These are phyloP conservation scores for Volucella inanis DNA, from an alignment of 2,888 invertebrate species.

Conservation along the genomic window DNA sequence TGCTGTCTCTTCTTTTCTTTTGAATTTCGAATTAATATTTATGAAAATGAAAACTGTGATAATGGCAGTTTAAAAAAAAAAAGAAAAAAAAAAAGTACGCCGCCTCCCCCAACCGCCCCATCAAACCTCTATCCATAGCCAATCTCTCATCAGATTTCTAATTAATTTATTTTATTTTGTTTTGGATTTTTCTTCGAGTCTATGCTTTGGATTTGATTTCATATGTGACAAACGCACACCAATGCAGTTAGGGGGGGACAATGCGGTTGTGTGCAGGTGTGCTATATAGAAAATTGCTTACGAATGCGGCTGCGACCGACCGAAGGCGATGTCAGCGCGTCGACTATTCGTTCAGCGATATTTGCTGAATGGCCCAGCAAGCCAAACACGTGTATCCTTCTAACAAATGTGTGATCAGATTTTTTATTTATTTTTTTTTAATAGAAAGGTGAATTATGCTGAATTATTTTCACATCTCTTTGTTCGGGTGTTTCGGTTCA, in stretches of 20 bases:
- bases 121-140: no score
- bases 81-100: no score
- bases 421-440: slow-evolving; percentile 15
- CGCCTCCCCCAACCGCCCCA: no score
- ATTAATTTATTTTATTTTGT: slow-evolving; percentile 70
- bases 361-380: slow-evolving; percentile 48
- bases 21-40: slow-evolving; percentile 63
- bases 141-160: slow-evolving; percentile 42
- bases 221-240: slow-evolving; percentile 31
- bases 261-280: not conserved
- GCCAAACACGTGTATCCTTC: slow-evolving; percentile 62
- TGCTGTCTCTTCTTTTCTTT: slow-evolving; percentile 25
- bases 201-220: slow-evolving; percentile 43
- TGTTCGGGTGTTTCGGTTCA: slow-evolving; percentile 46
- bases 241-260: not conserved
- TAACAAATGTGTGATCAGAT: slow-evolving; percentile 46
- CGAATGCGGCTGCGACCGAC: slow-evolving; percentile 19
- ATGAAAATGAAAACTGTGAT: slow-evolving; percentile 53
- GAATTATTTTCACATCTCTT: slow-evolving; percentile 41
- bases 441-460: slow-evolving; percentile 62
- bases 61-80: slow-evolving; percentile 27
- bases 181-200: slow-evolving; percentile 48
- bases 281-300: slow-evolving; percentile 51
- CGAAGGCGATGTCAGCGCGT: not conserved
- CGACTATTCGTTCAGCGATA: slow-evolving; percentile 1